A percentile compares a stretch with the other conserved stretches of the same genome.
phyloP scores from a whole-genome alignment of 2,113 vertebrate species.

The Apodemus speciosus region DNA sequence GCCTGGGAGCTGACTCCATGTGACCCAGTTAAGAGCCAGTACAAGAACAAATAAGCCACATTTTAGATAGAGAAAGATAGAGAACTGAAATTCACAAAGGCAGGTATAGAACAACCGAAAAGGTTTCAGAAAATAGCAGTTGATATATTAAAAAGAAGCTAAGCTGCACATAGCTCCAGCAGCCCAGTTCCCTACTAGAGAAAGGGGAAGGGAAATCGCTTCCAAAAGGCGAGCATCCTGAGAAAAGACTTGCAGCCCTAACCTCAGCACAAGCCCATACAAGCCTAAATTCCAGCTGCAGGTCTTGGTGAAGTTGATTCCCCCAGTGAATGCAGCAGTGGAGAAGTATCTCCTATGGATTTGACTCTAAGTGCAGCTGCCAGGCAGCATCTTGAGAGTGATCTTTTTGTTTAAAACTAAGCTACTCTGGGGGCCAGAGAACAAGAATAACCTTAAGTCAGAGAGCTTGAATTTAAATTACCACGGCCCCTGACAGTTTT shows the following conservation, averaged over 20 bases:
- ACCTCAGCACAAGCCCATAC: neutral
- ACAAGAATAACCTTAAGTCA: neutral
- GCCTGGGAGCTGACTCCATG: neutral
- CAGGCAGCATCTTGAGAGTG: neutral
- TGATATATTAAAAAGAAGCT: neutral
- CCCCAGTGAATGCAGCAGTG: neutral
- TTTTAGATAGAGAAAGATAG: neutral
- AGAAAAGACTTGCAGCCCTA: neutral
- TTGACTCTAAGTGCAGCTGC: neutral
- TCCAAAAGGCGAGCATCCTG: neutral
- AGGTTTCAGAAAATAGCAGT: neutral
- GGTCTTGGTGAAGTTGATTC: neutral
- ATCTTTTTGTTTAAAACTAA: neutral
- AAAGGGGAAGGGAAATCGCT: neutral
- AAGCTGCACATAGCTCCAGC: neutral
- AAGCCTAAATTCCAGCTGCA: neutral
- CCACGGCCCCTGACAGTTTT: neutral
- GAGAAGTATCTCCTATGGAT: neutral
- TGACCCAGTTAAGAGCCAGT: neutral
- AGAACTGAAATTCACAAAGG: neutral
- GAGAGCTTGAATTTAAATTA: constrained; percentile 1
- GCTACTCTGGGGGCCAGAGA: neutral
- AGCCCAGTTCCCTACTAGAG: neutral
- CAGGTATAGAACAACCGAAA: neutral
- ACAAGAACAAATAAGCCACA: neutral